A percentile compares a stretch with the other conserved stretches of the same genome.
phyloP scores from a whole-genome alignment of 2,797 vertebrate genomes.

The Orestias chungarensis region DNA sequence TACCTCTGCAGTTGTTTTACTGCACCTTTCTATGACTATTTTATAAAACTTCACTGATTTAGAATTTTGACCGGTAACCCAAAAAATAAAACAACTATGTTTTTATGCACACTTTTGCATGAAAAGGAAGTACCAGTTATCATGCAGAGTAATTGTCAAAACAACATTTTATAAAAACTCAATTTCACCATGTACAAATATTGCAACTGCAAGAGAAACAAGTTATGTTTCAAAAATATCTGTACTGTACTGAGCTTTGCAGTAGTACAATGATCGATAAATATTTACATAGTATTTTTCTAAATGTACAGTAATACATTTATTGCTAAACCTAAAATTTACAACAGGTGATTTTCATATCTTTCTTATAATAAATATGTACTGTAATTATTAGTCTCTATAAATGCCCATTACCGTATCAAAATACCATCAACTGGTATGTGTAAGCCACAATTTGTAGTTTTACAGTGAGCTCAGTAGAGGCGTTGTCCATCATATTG shows the following conservation, averaged over 20 bases:
- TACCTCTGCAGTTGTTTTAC: constrained; percentile 20
- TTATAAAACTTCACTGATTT: constrained; percentile 49
- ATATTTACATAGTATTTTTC: constrained; percentile 50
- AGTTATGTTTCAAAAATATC: constrained; percentile 14
- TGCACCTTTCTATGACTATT: constrained; percentile 48
- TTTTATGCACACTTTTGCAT: background rate
- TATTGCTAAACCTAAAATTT: constrained; percentile 47
- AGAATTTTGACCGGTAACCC: constrained; percentile 20
- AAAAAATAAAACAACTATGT: background rate
- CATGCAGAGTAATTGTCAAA: background rate
- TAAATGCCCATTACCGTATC: constrained; percentile 34
- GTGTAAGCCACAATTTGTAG: constrained; percentile 29
- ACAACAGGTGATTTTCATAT: constrained; percentile 36
- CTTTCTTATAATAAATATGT: constrained; percentile 53
- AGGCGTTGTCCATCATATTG: constrained; percentile 9
- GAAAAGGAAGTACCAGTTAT: background rate
- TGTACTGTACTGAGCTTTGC: constrained; percentile 23
- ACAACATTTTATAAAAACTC: constrained; percentile 1
- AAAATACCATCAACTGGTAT: constrained; percentile 28
- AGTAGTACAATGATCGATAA: constrained; percentile 29
- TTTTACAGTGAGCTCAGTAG: constrained; percentile 2
- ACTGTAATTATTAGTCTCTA: constrained; percentile 43
- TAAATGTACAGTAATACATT: constrained; percentile 54
- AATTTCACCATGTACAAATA: constrained; percentile 26
- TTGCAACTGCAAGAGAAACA: constrained; percentile 7